phyloP scores from a whole-genome alignment of 2,113 vertebrate species.

The Clarias magur region DNA sequence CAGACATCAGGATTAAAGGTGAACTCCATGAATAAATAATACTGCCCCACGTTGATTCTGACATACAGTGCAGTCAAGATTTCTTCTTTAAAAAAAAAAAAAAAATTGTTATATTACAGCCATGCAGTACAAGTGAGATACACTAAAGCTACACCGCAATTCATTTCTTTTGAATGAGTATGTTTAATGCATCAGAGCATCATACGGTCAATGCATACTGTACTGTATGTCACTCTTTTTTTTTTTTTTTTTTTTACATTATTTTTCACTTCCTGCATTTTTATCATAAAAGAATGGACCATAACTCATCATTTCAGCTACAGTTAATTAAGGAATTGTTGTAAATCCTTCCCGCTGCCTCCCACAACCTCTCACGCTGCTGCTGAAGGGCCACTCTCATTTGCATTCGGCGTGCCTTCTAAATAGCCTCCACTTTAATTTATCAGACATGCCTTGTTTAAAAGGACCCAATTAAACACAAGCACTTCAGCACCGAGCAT shows the following conservation, averaged over 20 bases:
- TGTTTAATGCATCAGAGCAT: background rate
- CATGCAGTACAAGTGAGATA: background rate
- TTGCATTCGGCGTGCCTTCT: slow-evolving; percentile 26
- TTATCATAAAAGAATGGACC: slow-evolving; percentile 20
- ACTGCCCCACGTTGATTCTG: background rate
- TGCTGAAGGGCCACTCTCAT: slow-evolving; percentile 37
- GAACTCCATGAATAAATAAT: slow-evolving; percentile 42
- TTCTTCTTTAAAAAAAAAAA: no score
- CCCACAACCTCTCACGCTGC: slow-evolving; percentile 11
- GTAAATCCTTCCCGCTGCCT: background rate
- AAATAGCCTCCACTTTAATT: slow-evolving; percentile 44
- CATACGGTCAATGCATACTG: no score
- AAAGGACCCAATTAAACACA: slow-evolving; percentile 27
- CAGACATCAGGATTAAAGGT: slow-evolving; percentile 34
- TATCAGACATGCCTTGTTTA: slow-evolving; percentile 34
- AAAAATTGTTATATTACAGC: background rate
- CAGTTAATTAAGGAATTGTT: slow-evolving; percentile 27
- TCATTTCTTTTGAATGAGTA: background rate
- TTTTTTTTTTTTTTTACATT: background rate
- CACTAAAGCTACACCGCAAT: background rate
- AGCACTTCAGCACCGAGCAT: slow-evolving; percentile 30
- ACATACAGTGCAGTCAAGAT: background rate
- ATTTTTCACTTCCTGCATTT: background rate
- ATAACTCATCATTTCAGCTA: background rate
- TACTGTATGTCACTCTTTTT: background rate